phyloP scores from a whole-genome alignment of 1,140 invertebrate species.

The Pinna nobilis region DNA sequence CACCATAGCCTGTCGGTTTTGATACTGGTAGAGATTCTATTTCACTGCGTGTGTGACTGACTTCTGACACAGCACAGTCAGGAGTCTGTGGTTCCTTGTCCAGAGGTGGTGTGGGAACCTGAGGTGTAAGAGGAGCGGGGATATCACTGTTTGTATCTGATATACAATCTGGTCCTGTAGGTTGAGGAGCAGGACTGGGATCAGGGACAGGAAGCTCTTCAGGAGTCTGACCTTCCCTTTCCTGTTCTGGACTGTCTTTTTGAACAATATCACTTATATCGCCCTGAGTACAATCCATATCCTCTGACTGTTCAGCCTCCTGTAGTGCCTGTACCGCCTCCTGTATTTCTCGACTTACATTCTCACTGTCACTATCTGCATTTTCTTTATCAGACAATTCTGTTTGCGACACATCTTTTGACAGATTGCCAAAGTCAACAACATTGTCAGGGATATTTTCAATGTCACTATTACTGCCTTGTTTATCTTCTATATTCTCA shows the following conservation, averaged over 20 bases:
- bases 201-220: conserved; percentile 43
- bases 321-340: conserved; percentile 61
- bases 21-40: conserved; percentile 13
- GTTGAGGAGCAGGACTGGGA: conserved; percentile 52
- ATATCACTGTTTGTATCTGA: conserved; percentile 58
- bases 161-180: conserved; percentile 48
- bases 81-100: conserved; percentile 23
- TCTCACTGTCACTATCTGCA: conserved; percentile 39
- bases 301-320: conserved; percentile 48
- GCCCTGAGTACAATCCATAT: not conserved
- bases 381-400: conserved; percentile 17
- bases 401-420: not conserved
- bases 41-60: not conserved
- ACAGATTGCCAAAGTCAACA: conserved; percentile 12
- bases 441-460: not conserved
- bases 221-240: conserved; percentile 45
- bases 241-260: conserved; percentile 46
- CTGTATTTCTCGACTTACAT: conserved; percentile 68
- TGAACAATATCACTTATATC: conserved; percentile 21
- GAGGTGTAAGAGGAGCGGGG: conserved; percentile 59
- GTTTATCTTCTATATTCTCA: not conserved
- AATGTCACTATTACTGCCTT: not conserved
- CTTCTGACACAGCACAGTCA: conserved; percentile 12
- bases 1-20: not conserved
- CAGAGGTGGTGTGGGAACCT: conserved; percentile 54